Percentiles rank a stretch among this genome's conserved stretches.
These are phyloP conservation scores for Morpho helenor DNA, from an alignment of 2,888 invertebrate genomes.

Conservation along the genomic window DNA sequence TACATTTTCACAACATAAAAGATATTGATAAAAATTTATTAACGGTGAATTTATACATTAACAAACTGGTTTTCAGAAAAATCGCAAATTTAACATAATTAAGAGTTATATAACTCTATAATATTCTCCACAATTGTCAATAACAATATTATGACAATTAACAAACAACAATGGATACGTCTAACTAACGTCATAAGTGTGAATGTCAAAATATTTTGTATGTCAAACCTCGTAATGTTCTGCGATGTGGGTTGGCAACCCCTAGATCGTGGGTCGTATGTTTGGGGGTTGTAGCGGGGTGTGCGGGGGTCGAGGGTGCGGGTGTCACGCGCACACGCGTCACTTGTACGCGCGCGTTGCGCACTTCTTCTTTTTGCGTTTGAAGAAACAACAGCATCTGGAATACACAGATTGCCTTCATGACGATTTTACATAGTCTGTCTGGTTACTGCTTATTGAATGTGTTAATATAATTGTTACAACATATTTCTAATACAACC, in stretches of 20 bases:
- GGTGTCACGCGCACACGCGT: constrained; percentile 79
- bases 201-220: no score
- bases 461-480: neutral
- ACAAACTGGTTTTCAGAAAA: neutral
- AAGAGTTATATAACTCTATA: neutral
- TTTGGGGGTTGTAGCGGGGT: constrained; percentile 1
- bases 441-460: constrained; percentile 47
- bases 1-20: constrained; percentile 8
- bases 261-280: constrained; percentile 1
- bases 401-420: constrained; percentile 78
- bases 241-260: constrained; percentile 5
- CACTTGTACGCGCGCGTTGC: constrained; percentile 92
- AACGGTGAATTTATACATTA: constrained; percentile 1
- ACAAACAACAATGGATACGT: neutral
- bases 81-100: neutral
- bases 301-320: constrained; percentile 29
- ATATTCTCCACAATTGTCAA: neutral
- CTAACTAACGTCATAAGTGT: no score
- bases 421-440: constrained; percentile 76
- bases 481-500: no score
- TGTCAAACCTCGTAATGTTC: neutral
- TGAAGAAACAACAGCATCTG: constrained; percentile 99
- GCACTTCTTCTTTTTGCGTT: constrained; percentile 98
- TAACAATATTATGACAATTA: constrained; percentile 1
- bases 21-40: constrained; percentile 9